These are phyloP conservation scores for Cygnus buccinator DNA, from an alignment of 2,113 vertebrate species.

Conservation along the genomic window DNA sequence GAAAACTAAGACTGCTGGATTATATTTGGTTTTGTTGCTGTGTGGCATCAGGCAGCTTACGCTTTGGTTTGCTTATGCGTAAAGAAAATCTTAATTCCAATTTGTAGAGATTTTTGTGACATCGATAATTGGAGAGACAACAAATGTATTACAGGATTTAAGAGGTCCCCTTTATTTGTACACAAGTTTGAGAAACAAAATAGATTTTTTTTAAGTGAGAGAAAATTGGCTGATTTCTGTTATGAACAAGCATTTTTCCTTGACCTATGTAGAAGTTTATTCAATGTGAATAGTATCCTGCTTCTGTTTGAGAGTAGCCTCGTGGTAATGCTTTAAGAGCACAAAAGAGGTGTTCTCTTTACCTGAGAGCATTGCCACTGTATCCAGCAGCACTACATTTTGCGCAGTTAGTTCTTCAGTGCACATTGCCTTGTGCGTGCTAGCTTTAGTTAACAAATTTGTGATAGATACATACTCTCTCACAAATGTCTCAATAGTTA, in stretches of 20 bases:
- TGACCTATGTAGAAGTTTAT: background rate
- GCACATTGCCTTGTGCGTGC: background rate
- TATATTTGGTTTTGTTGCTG: background rate
- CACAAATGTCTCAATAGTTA: background rate
- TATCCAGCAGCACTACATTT: fast-evolving
- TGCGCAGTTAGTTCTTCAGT: background rate
- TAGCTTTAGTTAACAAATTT: background rate
- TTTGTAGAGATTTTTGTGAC: background rate
- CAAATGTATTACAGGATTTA: background rate
- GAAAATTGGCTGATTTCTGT: background rate
- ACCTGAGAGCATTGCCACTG: background rate
- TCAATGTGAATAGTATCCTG: background rate
- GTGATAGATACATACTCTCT: background rate
- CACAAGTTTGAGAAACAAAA: background rate
- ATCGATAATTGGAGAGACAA: background rate
- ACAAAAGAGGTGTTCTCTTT: background rate
- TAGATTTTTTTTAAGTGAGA: background rate
- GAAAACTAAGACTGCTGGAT: background rate
- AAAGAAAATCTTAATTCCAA: background rate
- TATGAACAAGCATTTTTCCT: background rate
- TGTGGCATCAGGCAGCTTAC: background rate
- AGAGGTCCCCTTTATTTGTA: background rate
- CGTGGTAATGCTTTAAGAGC: background rate
- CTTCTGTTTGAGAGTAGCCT: background rate
- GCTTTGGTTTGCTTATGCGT: background rate